Conservation (phyloP, 2,797 vertebrate genomes). For the Girardinus metallicus region DNA sequence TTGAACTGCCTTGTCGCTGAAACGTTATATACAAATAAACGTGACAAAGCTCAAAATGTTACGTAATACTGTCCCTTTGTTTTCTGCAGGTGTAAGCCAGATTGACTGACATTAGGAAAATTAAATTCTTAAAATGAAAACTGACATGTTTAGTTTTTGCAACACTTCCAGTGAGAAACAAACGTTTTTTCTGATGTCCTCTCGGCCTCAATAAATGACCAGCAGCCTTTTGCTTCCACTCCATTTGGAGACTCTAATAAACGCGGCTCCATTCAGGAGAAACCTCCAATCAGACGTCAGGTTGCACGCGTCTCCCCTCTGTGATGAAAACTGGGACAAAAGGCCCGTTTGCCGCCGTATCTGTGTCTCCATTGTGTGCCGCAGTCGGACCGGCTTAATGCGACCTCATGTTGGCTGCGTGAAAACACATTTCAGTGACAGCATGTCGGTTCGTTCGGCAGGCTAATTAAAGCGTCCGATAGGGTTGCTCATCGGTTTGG, state of each 20-base stretch:
- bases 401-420: constrained; percentile 14
- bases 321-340: constrained; percentile 12
- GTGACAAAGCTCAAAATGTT: too few species aligned
- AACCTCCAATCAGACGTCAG: constrained; percentile 12
- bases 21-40: too few species aligned
- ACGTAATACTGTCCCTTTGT: too few species aligned
- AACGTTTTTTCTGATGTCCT: neutral
- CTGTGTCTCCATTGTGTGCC: neutral
- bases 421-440: constrained; percentile 37
- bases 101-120: too few species aligned
- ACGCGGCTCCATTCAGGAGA: neutral
- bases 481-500: constrained; percentile 14
- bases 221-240: neutral
- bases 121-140: neutral
- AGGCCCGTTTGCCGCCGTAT: constrained; percentile 10
- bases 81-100: too few species aligned
- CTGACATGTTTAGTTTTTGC: neutral
- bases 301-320: neutral
- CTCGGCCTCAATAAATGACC: neutral
- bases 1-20: too few species aligned
- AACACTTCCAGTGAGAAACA: neutral
- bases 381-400: constrained; percentile 21
- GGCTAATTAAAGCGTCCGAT: constrained; percentile 36
- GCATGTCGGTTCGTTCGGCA: constrained; percentile 17
- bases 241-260: neutral